A percentile compares a stretch with the other conserved stretches of the same genome.
These are phyloP conservation scores for Ranitomeya imitator DNA, from an alignment of 2,113 vertebrate genomes.

Conservation along the genomic window DNA sequence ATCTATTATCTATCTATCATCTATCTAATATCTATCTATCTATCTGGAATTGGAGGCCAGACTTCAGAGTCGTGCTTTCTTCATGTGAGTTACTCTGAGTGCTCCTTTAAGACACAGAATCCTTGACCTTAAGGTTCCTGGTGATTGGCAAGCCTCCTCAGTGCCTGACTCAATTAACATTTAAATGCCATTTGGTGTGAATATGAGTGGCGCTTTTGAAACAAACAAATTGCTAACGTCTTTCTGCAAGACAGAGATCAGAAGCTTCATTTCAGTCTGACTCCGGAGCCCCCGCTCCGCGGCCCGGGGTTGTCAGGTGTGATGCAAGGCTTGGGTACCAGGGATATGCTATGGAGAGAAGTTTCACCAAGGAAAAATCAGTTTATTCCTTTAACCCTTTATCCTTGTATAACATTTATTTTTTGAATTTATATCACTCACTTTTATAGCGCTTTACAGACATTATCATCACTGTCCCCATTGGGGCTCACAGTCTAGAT, in stretches of 20 bases:
- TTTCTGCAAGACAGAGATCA: constrained; percentile 61
- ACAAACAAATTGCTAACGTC: constrained; percentile 72
- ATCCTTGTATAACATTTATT: no score
- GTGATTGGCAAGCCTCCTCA: constrained; percentile 66
- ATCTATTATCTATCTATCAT: neutral
- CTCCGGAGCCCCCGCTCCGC: constrained; percentile 60
- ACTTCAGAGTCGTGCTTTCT: constrained; percentile 62
- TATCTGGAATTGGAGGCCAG: no score
- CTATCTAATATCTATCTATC: neutral
- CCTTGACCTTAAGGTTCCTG: constrained; percentile 69
- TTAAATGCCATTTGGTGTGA: constrained; percentile 79
- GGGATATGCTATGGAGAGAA: neutral
- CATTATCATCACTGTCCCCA: no score
- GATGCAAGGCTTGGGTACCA: neutral
- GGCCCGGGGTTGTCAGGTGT: constrained; percentile 7
- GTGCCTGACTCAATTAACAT: constrained; percentile 81
- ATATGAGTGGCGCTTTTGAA: constrained; percentile 69
- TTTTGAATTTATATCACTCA: no score
- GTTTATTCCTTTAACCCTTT: no score
- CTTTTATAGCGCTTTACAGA: no score
- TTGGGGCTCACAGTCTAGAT: no score
- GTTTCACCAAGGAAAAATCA: neutral
- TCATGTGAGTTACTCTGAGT: constrained; percentile 64
- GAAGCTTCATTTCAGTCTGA: constrained; percentile 63
- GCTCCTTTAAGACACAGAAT: constrained; percentile 70